Evolutionary conservation across 1,140 invertebrate genomes (phyloP), one percentile per base, ranked within the genome.

Genomic region (Drosophila ercepeae): DNA sequence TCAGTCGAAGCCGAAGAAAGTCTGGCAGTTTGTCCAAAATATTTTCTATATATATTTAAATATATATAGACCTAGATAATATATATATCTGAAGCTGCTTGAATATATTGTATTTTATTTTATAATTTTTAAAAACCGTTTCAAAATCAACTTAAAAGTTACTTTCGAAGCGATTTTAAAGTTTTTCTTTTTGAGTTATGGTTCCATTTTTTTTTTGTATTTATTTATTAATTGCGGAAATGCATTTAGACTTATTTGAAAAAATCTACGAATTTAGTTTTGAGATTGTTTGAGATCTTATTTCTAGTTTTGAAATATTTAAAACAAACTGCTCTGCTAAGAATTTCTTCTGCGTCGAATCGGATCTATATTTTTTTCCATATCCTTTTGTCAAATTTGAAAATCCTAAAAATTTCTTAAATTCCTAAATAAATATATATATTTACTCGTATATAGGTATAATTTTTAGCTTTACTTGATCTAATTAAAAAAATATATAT

Each of bases 341-440:
- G 21, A 71, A 59, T 27, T 39, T 60, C 36, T 64, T 23, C 49
- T 49, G 34, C 32, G 13, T 49, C 59, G 69, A 71, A 19, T 36
- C 44, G 16, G 18, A 29, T 42, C 16, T 45, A 6, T 4, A 19
- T 49, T 16, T 16, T 41, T 8, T 63, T 65, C 29, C 6, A 13
- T 27, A 5, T 45, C 13, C 39, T 63, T 53, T 25, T 23, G 32
- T 45, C 11, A 42, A 84, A 75, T 79, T 84, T 73, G 58, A 86
- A 76, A 86, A 73, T 86, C 81, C 72, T 86, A 86, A 68, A 61
- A 76, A 32, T 44, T 58, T 61, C 63, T 53, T 53, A 76, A 81
- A 25, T 44, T 58, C 65, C 64, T 53, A 58, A 76, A 81, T 67
- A 70, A 53, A 51, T 65, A 55, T 54, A 60, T 8, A 23, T 21